Evolutionary conservation across 2,888 invertebrate species (phyloP).

Genomic region (Horisme vitalbata): DNA sequence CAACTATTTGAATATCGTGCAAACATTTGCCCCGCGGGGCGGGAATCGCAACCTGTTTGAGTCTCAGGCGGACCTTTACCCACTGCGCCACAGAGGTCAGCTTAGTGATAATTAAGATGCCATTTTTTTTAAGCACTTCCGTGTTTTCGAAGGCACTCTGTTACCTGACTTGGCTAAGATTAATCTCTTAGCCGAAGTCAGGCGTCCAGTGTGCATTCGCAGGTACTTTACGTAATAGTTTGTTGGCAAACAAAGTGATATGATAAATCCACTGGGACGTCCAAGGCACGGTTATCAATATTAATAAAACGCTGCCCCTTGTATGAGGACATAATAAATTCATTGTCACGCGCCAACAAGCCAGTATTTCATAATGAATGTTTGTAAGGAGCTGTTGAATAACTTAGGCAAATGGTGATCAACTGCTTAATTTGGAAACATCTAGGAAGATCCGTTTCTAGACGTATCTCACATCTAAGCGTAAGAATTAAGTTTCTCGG

Average conservation of each 20-base stretch:
- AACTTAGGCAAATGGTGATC: not conserved
- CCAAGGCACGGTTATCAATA: constrained; percentile 47
- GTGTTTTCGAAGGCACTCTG: too few species aligned
- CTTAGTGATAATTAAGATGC: too few species aligned
- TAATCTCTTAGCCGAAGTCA: too few species aligned
- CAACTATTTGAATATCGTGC: too few species aligned
- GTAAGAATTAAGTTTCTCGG: too few species aligned
- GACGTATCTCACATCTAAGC: too few species aligned
- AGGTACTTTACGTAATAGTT: not conserved
- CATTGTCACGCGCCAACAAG: constrained; percentile 47
- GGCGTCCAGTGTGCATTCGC: not conserved
- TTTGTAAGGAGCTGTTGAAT: constrained; percentile 5
- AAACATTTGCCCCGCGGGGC: too few species aligned
- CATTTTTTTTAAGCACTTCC: too few species aligned
- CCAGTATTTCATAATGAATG: constrained; percentile 46
- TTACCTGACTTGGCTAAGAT: too few species aligned
- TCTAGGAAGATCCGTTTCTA: too few species aligned
- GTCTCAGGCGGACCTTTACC: constrained; percentile 10
- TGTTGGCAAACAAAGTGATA: constrained; percentile 20
- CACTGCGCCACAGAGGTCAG: constrained; percentile 5
- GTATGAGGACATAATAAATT: constrained; percentile 51
- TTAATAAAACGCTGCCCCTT: constrained; percentile 46
- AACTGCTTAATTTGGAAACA: too few species aligned
- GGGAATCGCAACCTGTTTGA: too few species aligned
- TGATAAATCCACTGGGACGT: constrained; percentile 22